Evolutionary conservation across 2,797 vertebrate species (phyloP).

Genomic region (Xerus rutilus): DNA sequence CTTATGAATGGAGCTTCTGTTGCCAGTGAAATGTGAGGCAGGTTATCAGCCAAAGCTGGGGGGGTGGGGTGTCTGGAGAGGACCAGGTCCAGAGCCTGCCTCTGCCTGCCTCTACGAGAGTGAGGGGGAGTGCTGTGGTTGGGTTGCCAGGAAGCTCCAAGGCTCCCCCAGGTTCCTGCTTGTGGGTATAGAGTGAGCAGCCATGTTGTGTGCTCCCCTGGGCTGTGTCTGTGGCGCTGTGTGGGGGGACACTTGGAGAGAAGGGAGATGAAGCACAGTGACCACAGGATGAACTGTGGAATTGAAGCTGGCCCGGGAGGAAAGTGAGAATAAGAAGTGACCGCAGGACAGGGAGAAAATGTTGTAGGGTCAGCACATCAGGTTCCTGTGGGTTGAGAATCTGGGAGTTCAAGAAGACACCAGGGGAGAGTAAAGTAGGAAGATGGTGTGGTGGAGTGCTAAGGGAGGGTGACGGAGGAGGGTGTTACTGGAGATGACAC

Average conservation of each 20-base stretch:
- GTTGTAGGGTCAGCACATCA: no score
- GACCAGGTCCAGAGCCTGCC: not conserved
- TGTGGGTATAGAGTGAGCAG: not conserved
- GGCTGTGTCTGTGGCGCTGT: accelerated
- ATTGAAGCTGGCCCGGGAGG: not conserved
- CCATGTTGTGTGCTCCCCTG: accelerated
- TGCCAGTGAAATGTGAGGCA: not conserved
- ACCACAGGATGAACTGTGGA: not conserved
- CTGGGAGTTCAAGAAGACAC: accelerated
- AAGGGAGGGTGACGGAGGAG: not conserved
- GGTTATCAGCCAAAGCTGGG: not conserved
- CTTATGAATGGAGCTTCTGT: not conserved
- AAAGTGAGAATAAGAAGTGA: not conserved
- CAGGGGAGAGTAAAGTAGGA: not conserved
- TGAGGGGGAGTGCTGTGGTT: not conserved
- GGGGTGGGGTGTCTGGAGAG: not conserved
- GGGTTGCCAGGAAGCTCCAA: not conserved
- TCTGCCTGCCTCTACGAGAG: not conserved
- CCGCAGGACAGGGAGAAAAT: not conserved
- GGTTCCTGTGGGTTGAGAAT: not conserved
- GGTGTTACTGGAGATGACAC: not conserved
- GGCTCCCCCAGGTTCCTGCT: not conserved
- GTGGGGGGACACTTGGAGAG: not conserved
- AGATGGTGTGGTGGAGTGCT: not conserved
- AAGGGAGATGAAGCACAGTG: not conserved